Base-by-base conservation (phyloP, 2,797 vertebrate species). In the Lacerta agilis region DNA sequence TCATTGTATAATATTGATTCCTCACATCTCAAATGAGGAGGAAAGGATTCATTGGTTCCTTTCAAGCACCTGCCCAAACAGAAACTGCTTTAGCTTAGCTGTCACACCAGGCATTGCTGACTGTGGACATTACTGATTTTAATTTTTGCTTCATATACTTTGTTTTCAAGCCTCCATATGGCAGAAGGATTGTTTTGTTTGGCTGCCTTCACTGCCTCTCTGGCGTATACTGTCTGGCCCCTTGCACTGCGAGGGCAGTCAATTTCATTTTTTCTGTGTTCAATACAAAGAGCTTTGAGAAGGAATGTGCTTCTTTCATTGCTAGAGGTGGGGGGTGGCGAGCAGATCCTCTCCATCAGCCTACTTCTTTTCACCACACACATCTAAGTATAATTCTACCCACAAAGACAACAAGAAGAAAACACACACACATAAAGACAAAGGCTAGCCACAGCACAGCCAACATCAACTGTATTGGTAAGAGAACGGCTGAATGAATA, bases 241-340 rank as follows among this genome's bases (percentile, higher is more conserved):
- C 73, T 77, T 88, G 45, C 33, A 77, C 33, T 55, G 43, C 8
- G 6, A 88, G 73, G 81, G 45, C 72, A 83, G 73, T 55, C 61
- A 58, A 77, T 83, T 88, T 78, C 72, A 82, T 78, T 77, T 88
- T 55, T 78, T 36, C 64, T 69, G 61, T 77, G 64, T 69, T 83
- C 73, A 83, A 49, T 67, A 83, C 41, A 87, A 77, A 87, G 43
- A 29, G 58, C n/a, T 49, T 76, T 45, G 71, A 82, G 25, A 76
- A 76, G 23, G 41, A 76, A 76, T 76, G 17, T 36, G 43, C 72
- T 67, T 85, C 41, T 58, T 82, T 87, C 33, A 29, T 87, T 66
- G 58, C 36, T 17, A 13, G 55, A 64, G n/a, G 55, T 77, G 38
- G 72, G 69, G 18, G 18, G n/a, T 20, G 7, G 29, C 11, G n/a